These are phyloP conservation scores for Thryonomys swinderianus DNA, from an alignment of 2,113 vertebrate genomes.

Conservation along the genomic window DNA sequence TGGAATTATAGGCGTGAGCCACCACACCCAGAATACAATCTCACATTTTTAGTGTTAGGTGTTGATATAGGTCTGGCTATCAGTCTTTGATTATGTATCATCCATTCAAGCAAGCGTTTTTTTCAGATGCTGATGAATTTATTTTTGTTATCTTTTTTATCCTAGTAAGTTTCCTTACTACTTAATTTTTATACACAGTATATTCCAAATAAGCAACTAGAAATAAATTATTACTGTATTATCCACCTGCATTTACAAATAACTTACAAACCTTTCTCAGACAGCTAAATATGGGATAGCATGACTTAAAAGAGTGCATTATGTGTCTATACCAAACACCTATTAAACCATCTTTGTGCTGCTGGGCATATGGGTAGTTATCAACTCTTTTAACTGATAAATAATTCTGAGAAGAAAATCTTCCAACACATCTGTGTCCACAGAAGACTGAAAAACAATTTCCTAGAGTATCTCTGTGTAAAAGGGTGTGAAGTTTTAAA, in stretches of 20 bases:
- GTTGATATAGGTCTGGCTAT: not conserved
- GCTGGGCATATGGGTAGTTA: not conserved
- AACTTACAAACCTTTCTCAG: not conserved
- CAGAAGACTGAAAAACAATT: not conserved
- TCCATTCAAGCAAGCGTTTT: not conserved
- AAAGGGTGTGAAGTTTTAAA: not conserved
- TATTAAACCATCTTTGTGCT: not conserved
- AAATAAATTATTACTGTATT: not conserved
- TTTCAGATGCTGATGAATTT: not conserved
- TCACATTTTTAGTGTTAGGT: not conserved
- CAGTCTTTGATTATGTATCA: not conserved
- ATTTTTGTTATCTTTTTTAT: not conserved
- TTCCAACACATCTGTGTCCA: not conserved
- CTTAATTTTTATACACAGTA: not conserved
- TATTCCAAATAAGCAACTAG: not conserved
- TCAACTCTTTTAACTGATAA: not conserved
- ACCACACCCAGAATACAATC: too few species aligned
- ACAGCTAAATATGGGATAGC: not conserved
- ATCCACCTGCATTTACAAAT: not conserved
- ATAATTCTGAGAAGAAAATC: slow-evolving; percentile 22
- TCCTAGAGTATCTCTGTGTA: slow-evolving; percentile 8
- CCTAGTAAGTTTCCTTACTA: not conserved
- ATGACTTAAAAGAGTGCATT: slow-evolving; percentile 11
- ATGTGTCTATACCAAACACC: not conserved
- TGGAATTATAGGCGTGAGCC: too few species aligned